These are phyloP conservation scores for Saccopteryx bilineata DNA, from an alignment of 2,113 vertebrate genomes.

Conservation along the genomic window DNA sequence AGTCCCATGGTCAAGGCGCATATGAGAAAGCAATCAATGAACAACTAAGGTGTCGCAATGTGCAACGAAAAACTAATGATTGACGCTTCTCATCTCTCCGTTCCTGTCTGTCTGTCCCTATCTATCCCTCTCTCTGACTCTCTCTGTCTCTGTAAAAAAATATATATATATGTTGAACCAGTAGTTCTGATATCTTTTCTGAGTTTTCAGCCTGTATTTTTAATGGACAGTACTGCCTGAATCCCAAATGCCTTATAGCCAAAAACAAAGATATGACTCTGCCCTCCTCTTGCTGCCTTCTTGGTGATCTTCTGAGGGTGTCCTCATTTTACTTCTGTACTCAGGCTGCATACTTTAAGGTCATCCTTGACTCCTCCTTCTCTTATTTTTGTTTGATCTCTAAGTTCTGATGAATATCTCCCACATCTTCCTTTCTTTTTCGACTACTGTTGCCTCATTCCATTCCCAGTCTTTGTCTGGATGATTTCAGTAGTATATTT, in stretches of 20 bases:
- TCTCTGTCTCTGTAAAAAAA: no score
- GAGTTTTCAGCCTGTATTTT: background rate
- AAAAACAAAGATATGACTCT: background rate
- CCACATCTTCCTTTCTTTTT: constrained; percentile 4
- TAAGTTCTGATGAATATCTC: background rate
- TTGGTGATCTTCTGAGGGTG: background rate
- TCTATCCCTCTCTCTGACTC: no score
- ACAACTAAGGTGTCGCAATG: no score
- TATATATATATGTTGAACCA: background rate
- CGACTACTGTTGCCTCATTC: background rate
- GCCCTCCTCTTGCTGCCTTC: background rate
- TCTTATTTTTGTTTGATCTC: background rate
- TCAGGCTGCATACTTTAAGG: background rate
- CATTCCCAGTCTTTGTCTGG: background rate
- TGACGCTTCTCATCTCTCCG: no score
- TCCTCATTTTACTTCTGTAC: background rate
- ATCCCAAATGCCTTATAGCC: constrained; percentile 37
- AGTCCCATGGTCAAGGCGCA: no score
- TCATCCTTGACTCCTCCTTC: background rate
- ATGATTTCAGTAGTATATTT: constrained; percentile 37
- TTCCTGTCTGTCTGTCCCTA: no score
- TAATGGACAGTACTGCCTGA: background rate
- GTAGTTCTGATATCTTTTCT: constrained; percentile 30
- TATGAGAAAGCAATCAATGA: no score
- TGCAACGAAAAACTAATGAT: no score